Percentiles rank a stretch among this genome's conserved stretches.
Conservation (phyloP, 2,888 invertebrate species). For the Nomada lathburiana region DNA sequence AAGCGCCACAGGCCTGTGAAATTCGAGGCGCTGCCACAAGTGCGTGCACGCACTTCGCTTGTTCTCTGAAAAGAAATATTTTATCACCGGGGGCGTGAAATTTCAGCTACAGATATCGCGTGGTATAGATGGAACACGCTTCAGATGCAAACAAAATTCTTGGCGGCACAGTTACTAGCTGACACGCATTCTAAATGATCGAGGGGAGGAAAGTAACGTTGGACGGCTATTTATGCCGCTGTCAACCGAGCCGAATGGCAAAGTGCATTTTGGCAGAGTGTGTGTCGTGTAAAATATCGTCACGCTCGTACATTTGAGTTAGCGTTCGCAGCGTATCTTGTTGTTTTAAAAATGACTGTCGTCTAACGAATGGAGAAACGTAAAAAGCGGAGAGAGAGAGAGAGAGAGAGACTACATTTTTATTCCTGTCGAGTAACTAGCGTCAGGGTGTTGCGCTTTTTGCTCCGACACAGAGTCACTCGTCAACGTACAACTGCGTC, state of each 20-base stretch:
- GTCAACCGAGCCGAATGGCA: conserved; percentile 7
- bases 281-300: conserved; percentile 12
- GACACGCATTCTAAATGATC: not conserved
- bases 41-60: not conserved
- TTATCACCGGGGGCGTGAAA: not conserved
- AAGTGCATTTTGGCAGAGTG: conserved; percentile 27
- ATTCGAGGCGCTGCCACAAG: not conserved
- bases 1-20: not conserved
- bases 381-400: not conserved
- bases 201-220: not conserved
- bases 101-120: too few relatives aligned
- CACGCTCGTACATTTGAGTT: conserved; percentile 20
- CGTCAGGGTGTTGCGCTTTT: conserved; percentile 3
- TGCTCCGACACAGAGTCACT: not conserved
- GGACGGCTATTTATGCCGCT: conserved; percentile 7
- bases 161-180: not conserved
- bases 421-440: conserved; percentile 26
- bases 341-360: conserved; percentile 21
- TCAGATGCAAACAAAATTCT: not conserved
- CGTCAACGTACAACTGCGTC: not conserved
- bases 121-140: not conserved
- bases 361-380: conserved; percentile 6
- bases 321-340: conserved; percentile 5
- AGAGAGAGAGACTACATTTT: conserved; percentile 1
- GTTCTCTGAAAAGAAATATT: not conserved